These are phyloP conservation scores for Cydia splendana DNA, from an alignment of 1,140 invertebrate genomes.

Conservation along the genomic window DNA sequence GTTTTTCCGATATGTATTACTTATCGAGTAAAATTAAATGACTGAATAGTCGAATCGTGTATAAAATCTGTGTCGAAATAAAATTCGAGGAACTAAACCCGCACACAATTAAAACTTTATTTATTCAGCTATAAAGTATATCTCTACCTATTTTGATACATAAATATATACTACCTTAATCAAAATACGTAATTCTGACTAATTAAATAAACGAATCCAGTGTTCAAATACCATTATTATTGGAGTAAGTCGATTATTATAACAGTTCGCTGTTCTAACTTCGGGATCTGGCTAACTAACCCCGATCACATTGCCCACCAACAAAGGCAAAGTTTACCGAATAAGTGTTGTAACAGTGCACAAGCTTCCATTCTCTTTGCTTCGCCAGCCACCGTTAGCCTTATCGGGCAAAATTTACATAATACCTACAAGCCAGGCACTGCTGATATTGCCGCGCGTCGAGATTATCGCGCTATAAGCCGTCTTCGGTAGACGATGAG, in stretches of 20 bases:
- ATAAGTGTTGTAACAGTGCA: constrained; percentile 11
- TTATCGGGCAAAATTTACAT: constrained; percentile 30
- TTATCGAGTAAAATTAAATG: too few relatives aligned
- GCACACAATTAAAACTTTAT: too few relatives aligned
- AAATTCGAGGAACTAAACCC: too few relatives aligned
- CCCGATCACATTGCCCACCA: neutral
- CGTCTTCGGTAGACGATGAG: constrained; percentile 24
- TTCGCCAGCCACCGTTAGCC: constrained; percentile 21
- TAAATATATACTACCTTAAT: too few relatives aligned
- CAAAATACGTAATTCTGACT: neutral
- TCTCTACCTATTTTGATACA: too few relatives aligned
- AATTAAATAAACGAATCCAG: neutral
- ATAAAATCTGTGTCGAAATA: too few relatives aligned
- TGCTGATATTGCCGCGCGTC: constrained; percentile 24
- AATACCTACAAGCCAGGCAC: constrained; percentile 30
- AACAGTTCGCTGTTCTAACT: neutral
- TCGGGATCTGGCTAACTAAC: neutral
- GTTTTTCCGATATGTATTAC: too few relatives aligned
- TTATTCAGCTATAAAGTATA: too few relatives aligned
- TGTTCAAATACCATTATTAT: neutral
- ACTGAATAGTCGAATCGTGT: too few relatives aligned
- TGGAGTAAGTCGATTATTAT: neutral
- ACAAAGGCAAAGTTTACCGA: constrained; percentile 25
- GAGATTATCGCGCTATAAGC: constrained; percentile 22
- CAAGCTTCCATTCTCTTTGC: constrained; percentile 20